Conservation (phyloP, 1,140 invertebrate genomes). For the Spodoptera frugiperda region DNA sequence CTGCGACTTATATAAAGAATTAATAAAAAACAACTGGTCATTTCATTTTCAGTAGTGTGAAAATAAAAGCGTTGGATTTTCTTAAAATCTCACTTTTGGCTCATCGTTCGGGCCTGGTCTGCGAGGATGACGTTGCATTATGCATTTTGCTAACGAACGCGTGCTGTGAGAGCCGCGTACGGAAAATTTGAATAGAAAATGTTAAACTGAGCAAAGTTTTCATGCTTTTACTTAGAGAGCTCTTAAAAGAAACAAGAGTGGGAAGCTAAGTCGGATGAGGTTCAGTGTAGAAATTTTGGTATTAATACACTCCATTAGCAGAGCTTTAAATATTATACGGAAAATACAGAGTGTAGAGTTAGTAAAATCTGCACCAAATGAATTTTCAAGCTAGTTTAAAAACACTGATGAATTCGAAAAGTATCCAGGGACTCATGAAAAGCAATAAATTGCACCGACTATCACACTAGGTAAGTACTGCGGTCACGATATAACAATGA, state of each 20-base stretch:
- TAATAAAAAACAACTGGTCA: constrained; percentile 10
- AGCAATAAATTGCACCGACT: constrained; percentile 28
- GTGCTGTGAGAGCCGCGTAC: constrained; percentile 58
- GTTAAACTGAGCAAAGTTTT: constrained; percentile 55
- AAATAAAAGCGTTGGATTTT: constrained; percentile 42
- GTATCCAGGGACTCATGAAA: constrained; percentile 26
- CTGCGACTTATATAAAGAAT: background rate
- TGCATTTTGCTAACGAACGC: constrained; percentile 77
- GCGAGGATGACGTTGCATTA: constrained; percentile 67
- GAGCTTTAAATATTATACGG: background rate
- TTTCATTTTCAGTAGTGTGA: constrained; percentile 22
- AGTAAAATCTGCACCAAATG: background rate
- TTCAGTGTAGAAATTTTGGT: constrained; percentile 1
- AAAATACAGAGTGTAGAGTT: background rate
- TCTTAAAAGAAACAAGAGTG: constrained; percentile 45
- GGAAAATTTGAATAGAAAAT: constrained; percentile 65
- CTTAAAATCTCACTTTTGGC: constrained; percentile 59
- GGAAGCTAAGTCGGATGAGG: constrained; percentile 16
- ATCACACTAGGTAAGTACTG: constrained; percentile 33
- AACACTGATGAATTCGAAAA: constrained; percentile 28
- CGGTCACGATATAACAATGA: constrained; percentile 25
- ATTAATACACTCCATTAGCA: background rate
- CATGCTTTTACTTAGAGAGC: constrained; percentile 46
- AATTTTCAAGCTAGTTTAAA: background rate
- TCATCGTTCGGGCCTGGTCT: constrained; percentile 31